These are phyloP conservation scores for Bradypus variegatus DNA, from an alignment of 2,797 vertebrate species.

Conservation along the genomic window DNA sequence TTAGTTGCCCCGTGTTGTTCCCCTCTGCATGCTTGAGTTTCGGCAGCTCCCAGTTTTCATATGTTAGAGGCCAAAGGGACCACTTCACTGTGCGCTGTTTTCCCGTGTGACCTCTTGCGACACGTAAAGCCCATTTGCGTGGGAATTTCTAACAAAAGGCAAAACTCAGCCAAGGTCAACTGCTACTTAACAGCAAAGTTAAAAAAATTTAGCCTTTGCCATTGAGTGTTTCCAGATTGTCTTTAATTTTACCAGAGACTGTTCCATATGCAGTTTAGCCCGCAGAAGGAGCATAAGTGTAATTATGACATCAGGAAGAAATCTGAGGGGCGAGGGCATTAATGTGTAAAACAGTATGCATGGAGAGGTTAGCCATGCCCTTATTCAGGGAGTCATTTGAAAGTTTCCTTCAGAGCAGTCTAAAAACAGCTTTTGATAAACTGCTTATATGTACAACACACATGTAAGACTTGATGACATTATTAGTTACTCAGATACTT, in stretches of 20 bases:
- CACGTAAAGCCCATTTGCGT: background rate
- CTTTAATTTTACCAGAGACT: background rate
- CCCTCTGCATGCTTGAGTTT: slow-evolving; percentile 73
- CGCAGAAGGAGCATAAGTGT: background rate
- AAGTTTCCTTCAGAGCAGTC: background rate
- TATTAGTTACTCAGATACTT: slow-evolving; percentile 21
- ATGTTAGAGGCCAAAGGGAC: slow-evolving; percentile 34
- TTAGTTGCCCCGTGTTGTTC: slow-evolving; percentile 52
- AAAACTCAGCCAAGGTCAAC: background rate
- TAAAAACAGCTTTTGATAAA: background rate
- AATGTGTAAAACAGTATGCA: background rate
- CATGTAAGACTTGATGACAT: slow-evolving; percentile 35
- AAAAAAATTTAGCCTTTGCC: background rate
- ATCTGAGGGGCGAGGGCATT: background rate
- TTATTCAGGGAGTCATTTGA: background rate
- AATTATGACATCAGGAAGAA: background rate
- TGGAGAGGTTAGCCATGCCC: background rate
- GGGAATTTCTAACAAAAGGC: background rate
- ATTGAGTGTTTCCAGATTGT: background rate
- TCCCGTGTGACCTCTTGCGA: background rate
- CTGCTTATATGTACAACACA: background rate
- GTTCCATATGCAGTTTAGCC: background rate
- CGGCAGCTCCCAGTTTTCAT: slow-evolving; percentile 36
- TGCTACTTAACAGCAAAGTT: slow-evolving; percentile 5
- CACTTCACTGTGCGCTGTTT: slow-evolving; percentile 5